Evolutionary conservation across 1,140 invertebrate species (phyloP).

Genomic region (Orius insidiosus): DNA sequence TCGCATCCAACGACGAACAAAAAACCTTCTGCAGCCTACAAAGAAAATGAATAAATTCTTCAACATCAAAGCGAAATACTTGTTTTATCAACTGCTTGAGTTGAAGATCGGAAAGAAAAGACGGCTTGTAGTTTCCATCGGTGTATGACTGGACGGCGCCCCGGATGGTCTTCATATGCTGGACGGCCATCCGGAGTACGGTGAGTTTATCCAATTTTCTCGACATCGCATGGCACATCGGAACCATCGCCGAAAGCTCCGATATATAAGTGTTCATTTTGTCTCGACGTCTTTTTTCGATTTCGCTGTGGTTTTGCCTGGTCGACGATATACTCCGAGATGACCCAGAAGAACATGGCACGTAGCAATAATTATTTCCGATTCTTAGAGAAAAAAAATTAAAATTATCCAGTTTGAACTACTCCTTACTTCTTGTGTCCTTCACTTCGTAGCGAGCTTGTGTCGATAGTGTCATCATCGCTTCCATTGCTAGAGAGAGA

Average conservation of each 20-base stretch:
- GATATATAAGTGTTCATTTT: constrained; percentile 95
- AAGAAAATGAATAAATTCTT: too few relatives aligned
- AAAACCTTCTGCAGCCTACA: constrained; percentile 75
- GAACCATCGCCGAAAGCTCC: constrained; percentile 76
- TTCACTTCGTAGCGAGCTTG: too few relatives aligned
- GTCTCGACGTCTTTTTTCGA: constrained; percentile 81
- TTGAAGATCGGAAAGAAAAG: constrained; percentile 77
- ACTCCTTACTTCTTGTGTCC: too few relatives aligned
- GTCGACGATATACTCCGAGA: too few relatives aligned
- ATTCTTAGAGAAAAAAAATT: too few relatives aligned
- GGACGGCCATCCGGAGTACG: constrained; percentile 82
- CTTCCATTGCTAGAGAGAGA: too few relatives aligned
- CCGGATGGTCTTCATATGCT: constrained; percentile 69
- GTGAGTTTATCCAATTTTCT: constrained; percentile 87
- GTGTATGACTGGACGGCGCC: constrained; percentile 63
- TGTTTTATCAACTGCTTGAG: constrained; percentile 64
- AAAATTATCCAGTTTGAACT: too few relatives aligned
- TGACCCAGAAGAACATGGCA: too few relatives aligned
- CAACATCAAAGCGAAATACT: too few relatives aligned
- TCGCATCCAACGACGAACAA: constrained; percentile 88
- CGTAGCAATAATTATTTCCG: too few relatives aligned
- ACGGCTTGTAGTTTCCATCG: constrained; percentile 66
- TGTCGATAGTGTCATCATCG: too few relatives aligned
- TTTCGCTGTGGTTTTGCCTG: constrained; percentile 94
- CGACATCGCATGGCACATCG: constrained; percentile 84